These are phyloP conservation scores for Thumatha senex DNA, from an alignment of 2,888 invertebrate genomes.

Conservation along the genomic window DNA sequence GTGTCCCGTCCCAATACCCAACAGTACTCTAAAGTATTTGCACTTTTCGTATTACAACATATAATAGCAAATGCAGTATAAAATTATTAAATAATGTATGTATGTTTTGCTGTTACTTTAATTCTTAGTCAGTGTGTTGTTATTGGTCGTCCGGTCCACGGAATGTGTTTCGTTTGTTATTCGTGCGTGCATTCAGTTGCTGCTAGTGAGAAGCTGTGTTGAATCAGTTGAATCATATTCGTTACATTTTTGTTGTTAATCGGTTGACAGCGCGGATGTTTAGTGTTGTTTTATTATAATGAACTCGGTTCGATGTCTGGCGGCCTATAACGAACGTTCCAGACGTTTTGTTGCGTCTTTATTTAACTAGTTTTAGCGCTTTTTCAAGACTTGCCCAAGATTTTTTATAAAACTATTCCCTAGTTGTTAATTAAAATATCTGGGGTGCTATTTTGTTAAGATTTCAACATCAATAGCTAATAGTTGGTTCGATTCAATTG, in stretches of 20 bases:
- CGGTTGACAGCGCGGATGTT: slow-evolving; percentile 2
- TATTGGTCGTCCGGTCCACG: slow-evolving; percentile 4
- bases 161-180: slow-evolving; percentile 21
- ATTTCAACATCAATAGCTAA: too few relatives aligned
- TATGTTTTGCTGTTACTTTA: slow-evolving; percentile 13
- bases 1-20: not conserved
- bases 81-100: slow-evolving; percentile 11
- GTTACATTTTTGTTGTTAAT: not conserved
- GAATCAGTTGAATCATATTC: not conserved
- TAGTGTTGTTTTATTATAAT: not conserved
- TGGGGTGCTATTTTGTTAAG: too few relatives aligned
- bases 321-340: not conserved
- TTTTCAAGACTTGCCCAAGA: too few relatives aligned
- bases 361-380: not conserved
- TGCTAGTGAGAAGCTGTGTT: slow-evolving; percentile 15
- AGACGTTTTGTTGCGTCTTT: not conserved
- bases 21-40: not conserved
- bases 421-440: too few relatives aligned
- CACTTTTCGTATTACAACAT: not conserved
- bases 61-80: slow-evolving; percentile 8
- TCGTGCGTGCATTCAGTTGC: slow-evolving; percentile 34
- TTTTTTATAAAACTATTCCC: too few relatives aligned
- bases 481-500: too few relatives aligned
- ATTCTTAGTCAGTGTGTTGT: slow-evolving; percentile 9
- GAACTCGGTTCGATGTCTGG: not conserved